Evolutionary conservation across 2,888 invertebrate species (phyloP).

Genomic region (Sarcophaga carnaria): DNA sequence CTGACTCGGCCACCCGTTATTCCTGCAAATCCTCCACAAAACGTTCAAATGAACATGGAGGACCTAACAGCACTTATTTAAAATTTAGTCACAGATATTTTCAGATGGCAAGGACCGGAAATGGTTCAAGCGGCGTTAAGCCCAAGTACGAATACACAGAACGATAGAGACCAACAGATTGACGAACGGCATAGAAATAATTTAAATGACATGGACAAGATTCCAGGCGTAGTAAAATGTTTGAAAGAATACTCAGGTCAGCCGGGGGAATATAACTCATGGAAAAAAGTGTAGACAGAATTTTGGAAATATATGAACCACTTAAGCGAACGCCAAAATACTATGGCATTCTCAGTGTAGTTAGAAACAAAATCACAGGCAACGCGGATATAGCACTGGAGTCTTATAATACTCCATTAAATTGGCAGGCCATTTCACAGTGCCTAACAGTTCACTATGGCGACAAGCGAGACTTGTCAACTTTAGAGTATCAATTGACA

Average conservation of each 20-base stretch:
- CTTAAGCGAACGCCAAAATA: conserved; percentile 42
- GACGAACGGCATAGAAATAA: not conserved
- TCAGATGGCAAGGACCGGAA: too few relatives aligned
- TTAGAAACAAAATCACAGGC: too few relatives aligned
- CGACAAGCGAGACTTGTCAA: conserved; percentile 44
- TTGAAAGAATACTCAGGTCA: conserved; percentile 18
- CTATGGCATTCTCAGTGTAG: too few relatives aligned
- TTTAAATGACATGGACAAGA: not conserved
- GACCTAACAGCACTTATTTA: too few relatives aligned
- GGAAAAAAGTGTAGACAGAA: conserved; percentile 49
- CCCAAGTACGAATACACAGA: too few relatives aligned
- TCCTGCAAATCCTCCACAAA: not conserved
- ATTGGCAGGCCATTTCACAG: conserved; percentile 40
- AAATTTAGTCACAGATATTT: too few relatives aligned
- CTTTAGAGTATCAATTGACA: conserved; percentile 61
- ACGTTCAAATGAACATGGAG: too few relatives aligned
- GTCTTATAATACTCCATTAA: conserved; percentile 53
- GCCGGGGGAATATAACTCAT: conserved; percentile 37
- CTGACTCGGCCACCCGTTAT: too few relatives aligned
- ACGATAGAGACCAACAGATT: too few relatives aligned
- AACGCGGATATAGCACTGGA: conserved; percentile 13
- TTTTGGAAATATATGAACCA: not conserved
- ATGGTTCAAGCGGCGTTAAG: too few relatives aligned
- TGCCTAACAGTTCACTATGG: conserved; percentile 51
- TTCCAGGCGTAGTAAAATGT: not conserved